Evolutionary conservation across 2,888 invertebrate genomes (phyloP).

Genomic region (Stomorhina lunata): DNA sequence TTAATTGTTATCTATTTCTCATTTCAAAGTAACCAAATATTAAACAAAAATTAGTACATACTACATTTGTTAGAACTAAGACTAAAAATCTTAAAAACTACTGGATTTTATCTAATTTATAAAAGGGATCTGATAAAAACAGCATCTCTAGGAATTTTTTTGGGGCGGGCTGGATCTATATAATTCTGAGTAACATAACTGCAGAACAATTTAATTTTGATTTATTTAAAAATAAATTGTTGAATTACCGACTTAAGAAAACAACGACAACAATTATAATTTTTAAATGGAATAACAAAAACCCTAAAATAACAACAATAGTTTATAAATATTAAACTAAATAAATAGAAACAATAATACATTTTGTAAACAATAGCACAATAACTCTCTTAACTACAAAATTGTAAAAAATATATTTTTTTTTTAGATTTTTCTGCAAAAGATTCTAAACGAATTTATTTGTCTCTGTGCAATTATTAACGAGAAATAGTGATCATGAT

Average conservation of each 20-base stretch:
- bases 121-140: conserved; percentile 3
- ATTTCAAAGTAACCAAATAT: no score
- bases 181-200: conserved; percentile 22
- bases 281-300: conserved; percentile 7
- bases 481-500: neutral
- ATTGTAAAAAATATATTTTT: no score
- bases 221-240: conserved; percentile 2
- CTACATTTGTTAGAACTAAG: neutral
- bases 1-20: no score
- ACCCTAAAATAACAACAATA: neutral
- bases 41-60: no score
- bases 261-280: neutral
- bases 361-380: no score
- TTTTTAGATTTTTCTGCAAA: no score
- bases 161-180: neutral
- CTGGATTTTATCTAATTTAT: no score
- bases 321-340: conserved; percentile 1
- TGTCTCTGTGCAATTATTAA: no score
- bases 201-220: conserved; percentile 20
- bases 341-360: neutral
- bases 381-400: no score
- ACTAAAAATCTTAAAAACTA: neutral
- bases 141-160: neutral
- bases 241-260: conserved; percentile 9
- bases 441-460: no score